phyloP scores from a whole-genome alignment of 2,888 invertebrate genomes.

The Lacanobia wlatinum region DNA sequence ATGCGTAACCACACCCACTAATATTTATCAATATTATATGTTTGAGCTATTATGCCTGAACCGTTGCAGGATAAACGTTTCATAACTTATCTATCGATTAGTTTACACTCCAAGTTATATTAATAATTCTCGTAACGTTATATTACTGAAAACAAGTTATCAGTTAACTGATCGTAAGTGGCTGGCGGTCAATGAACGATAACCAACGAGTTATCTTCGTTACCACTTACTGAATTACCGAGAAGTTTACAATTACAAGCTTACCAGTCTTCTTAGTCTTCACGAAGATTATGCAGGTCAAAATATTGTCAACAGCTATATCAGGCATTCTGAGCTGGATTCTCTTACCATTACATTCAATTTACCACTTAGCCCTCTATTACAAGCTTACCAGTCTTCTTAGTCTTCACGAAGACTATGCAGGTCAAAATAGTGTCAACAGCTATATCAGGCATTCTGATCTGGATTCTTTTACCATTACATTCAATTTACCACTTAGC shows the following conservation, averaged over 20 bases:
- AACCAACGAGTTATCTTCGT: constrained; percentile 69
- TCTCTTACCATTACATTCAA: constrained; percentile 17
- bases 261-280: constrained; percentile 33
- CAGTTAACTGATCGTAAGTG: constrained; percentile 58
- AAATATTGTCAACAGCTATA: constrained; percentile 31
- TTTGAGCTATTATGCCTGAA: constrained; percentile 42
- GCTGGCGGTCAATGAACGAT: constrained; percentile 73
- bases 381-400: constrained; percentile 31
- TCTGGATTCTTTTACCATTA: constrained; percentile 8
- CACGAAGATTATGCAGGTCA: constrained; percentile 46
- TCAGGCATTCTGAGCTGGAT: too few species aligned
- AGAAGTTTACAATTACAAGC: constrained; percentile 43
- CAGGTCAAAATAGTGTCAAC: constrained; percentile 46
- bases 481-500: constrained; percentile 19
- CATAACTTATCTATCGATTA: constrained; percentile 48
- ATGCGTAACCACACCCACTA: constrained; percentile 40
- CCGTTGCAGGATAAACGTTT: constrained; percentile 55
- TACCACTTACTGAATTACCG: constrained; percentile 57
- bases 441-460: too few species aligned
- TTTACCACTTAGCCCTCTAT: constrained; percentile 6
- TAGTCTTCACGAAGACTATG: constrained; percentile 38
- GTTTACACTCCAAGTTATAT: constrained; percentile 33
- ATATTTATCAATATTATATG: constrained; percentile 38
- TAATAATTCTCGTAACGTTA: constrained; percentile 39
- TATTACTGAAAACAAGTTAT: constrained; percentile 61